Conservation (phyloP, 2,888 invertebrate genomes). For the Zygogramma bicolorata region DNA sequence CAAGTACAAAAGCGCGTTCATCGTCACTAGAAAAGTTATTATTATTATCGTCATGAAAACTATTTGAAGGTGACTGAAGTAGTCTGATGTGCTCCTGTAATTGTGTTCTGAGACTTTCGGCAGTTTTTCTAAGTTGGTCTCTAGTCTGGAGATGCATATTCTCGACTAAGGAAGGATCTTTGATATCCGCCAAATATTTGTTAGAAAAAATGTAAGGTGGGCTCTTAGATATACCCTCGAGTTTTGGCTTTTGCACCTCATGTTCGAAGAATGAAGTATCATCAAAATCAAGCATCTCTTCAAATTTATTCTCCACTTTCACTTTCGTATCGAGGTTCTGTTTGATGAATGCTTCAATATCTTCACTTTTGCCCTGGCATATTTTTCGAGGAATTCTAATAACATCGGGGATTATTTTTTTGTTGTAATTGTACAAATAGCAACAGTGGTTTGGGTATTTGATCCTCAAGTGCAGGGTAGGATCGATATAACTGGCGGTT, state of each 20-base stretch:
- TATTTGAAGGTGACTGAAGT: background rate
- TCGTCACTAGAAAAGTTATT: background rate
- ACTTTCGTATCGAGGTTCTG: background rate
- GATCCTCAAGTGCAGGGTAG: slow-evolving; percentile 39
- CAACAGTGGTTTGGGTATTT: slow-evolving; percentile 29
- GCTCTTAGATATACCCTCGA: background rate
- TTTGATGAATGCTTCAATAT: slow-evolving; percentile 20
- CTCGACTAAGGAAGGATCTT: slow-evolving; percentile 11
- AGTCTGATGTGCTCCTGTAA: slow-evolving; percentile 26
- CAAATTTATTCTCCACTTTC: background rate
- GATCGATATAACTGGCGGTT: slow-evolving; percentile 41
- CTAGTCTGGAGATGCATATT: slow-evolving; percentile 14
- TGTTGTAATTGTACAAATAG: slow-evolving; percentile 41
- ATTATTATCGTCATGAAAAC: background rate
- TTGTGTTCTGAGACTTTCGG: slow-evolving; percentile 21
- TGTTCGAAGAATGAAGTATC: too few relatives aligned
- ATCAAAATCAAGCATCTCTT: background rate
- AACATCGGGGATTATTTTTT: slow-evolving; percentile 32
- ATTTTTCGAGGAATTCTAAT: slow-evolving; percentile 27
- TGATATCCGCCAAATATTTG: slow-evolving; percentile 26
- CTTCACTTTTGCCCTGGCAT: background rate
- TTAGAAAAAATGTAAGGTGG: slow-evolving; percentile 26
- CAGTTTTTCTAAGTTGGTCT: slow-evolving; percentile 18
- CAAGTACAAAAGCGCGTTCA: background rate
- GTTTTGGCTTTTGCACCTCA: background rate